Evolutionary conservation across 2,888 invertebrate genomes (phyloP), one percentile per base, ranked within the genome.

Genomic region (Diarsia brunnea): DNA sequence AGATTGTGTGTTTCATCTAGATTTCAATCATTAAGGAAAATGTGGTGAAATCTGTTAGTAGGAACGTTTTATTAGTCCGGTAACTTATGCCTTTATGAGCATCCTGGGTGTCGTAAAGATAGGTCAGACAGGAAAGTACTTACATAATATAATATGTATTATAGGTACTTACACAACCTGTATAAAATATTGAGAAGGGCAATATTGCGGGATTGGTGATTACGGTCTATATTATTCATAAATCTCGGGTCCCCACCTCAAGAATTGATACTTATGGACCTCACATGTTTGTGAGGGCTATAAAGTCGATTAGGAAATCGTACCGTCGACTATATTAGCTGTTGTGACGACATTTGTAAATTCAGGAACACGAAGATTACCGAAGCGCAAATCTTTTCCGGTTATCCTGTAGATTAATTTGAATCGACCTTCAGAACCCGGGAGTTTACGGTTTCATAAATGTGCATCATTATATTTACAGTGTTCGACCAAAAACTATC

Each of bases 401-500:
- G 7, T n/a, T 14, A 5, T 45, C 21, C 12, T 43, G 14, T 43
- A 43, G 1, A 12, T 43, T 43, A 8, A 63, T 43, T 63, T 12
- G 21, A 45, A 16, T n/a, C 16, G 12, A n/a, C 7, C 19, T 63
- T 43, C 14, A 4, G 14, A 8, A 8, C 14, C 11, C 43, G 16
- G 63, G 43, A 10, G 16, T 0, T 1, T 19, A 60, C 60, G 19
- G 5, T n/a, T 11, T n/a, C 38, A 38, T 5, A 43, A n/a, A 43
- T 63, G 12, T 63, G 0, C 16, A 16, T 21, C 43, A 43, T 16
- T 10, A 63, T 14, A 7, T 16, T 91, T 90, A 4, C 87, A 95
- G 96, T 96, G 11, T 96, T 96, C 81, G 94, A 93, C 43, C 94
- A 94, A 81, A 94, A 93, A 88, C 91, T 90, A 5, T 92, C 93